Base-by-base conservation (phyloP, 1,140 invertebrate genomes). In the Tetramorium simillimum region DNA sequence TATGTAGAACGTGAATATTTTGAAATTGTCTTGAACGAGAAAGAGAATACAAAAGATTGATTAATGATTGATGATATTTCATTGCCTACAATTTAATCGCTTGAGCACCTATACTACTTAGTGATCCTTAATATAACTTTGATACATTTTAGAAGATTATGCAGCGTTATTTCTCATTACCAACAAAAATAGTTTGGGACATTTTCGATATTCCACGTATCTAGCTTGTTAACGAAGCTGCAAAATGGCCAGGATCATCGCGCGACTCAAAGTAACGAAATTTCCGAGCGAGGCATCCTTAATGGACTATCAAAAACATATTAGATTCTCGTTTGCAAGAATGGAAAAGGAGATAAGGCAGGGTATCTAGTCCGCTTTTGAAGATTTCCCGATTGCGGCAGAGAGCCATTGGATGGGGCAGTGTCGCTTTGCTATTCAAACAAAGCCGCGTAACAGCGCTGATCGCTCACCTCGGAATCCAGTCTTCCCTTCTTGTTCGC, bases 261-360 rank as follows among this genome's bases (percentile, higher is more conserved):
- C 18, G 75, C 58, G 58, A 67, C 7, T 43, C 18, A 24, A 80
- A 85, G 58, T 78, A 88, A 70, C 82, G 73, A 86, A 88, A 88
- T 76, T 88, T 86, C n/a, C 40, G 24, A 63, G 53, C 58, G 49
- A 12, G n/a, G 28, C 10, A 12, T 12, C 28, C 9, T 81, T 89
- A 76, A 88, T 88, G 46, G 60, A 88, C 81, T 89, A 88, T 43
- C 40, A 53, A 49, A 86, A 80, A 21, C 43, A 16, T 76, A 86
- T 89, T 81, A 89, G 53, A 43, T 65, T 6, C 24, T 78, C 49
- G n/a, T 46, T 81, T 24, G 65, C 63, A 40, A 40, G 63, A 33
- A 53, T n/a, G 46, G 12, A 33, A 80, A 16, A 46, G 14, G 5
- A 49, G 69, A 75, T 75, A 84, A 67, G 60, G 16, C 73, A 46